A percentile compares a stretch with the other conserved stretches of the same genome.
Evolutionary conservation across 1,140 invertebrate genomes (phyloP).

Genomic region (Pseudobourletiella spinata): DNA sequence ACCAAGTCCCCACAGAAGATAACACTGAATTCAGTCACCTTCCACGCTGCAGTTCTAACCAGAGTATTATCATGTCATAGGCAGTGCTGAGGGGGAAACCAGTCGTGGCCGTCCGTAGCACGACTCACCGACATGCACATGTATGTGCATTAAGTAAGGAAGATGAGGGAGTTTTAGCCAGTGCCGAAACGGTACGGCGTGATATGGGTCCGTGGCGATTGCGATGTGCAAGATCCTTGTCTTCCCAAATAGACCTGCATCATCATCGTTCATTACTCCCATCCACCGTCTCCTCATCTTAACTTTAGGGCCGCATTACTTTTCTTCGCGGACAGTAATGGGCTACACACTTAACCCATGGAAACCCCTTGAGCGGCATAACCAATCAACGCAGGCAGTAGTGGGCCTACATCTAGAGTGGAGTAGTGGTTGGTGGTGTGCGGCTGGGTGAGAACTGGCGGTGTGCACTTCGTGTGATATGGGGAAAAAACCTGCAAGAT

Average conservation of each 20-base stretch:
- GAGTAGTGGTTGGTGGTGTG: background rate
- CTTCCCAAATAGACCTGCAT: background rate
- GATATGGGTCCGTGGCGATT: background rate
- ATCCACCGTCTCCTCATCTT: background rate
- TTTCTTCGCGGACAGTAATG: background rate
- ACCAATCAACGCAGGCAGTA: background rate
- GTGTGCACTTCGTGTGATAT: background rate
- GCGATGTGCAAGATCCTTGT: background rate
- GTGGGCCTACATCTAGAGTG: background rate
- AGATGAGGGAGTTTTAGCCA: background rate
- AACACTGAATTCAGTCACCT: too few species aligned
- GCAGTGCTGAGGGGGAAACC: background rate
- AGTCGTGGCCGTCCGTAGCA: background rate
- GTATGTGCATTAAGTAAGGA: too few species aligned
- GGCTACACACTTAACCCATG: background rate
- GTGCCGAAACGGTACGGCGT: background rate
- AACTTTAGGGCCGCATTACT: background rate
- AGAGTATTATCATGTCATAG: too few species aligned
- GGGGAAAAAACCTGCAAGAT: background rate
- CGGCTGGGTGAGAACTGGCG: too few species aligned
- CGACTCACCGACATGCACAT: background rate
- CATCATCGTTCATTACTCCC: slow-evolving; percentile 6
- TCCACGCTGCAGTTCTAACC: too few species aligned
- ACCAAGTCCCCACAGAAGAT: too few species aligned
- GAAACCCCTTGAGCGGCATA: too few species aligned